Evolutionary conservation across 2,797 vertebrate species (phyloP).

Genomic region (Bovichtus variegatus): DNA sequence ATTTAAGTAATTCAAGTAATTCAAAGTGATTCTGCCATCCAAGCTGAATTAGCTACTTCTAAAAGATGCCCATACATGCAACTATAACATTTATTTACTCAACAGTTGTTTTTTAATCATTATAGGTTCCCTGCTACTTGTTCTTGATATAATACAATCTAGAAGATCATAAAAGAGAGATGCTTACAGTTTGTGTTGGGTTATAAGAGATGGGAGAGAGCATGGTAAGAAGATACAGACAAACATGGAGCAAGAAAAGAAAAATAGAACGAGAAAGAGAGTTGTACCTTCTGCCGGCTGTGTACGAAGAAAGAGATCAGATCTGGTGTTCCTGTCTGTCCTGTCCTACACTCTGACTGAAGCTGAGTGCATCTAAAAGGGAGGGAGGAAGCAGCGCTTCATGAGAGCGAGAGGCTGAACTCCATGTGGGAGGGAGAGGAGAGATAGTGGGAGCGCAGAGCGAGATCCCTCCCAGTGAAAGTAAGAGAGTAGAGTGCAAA

Average conservation of each 20-base stretch:
- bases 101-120: not conserved
- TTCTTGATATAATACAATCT: not conserved
- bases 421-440: constrained; percentile 44
- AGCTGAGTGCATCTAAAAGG: constrained; percentile 50
- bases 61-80: not conserved
- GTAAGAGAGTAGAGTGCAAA: constrained; percentile 11
- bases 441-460: constrained; percentile 22
- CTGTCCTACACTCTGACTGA: constrained; percentile 62
- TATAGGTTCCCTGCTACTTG: not conserved
- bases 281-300: constrained; percentile 67
- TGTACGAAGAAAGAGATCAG: constrained; percentile 44
- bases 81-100: not conserved
- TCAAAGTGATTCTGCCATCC: not conserved
- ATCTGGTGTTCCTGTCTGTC: constrained; percentile 44
- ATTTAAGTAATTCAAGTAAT: not conserved
- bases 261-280: constrained; percentile 12
- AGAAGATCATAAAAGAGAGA: not conserved
- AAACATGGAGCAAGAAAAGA: not conserved
- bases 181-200: not conserved
- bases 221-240: not conserved
- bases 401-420: constrained; percentile 34
- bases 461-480: constrained; percentile 41
- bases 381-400: constrained; percentile 21
- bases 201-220: not conserved
- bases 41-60: not conserved